phyloP scores from a whole-genome alignment of 2,888 invertebrate species.

The Xanthorhoe designata region DNA sequence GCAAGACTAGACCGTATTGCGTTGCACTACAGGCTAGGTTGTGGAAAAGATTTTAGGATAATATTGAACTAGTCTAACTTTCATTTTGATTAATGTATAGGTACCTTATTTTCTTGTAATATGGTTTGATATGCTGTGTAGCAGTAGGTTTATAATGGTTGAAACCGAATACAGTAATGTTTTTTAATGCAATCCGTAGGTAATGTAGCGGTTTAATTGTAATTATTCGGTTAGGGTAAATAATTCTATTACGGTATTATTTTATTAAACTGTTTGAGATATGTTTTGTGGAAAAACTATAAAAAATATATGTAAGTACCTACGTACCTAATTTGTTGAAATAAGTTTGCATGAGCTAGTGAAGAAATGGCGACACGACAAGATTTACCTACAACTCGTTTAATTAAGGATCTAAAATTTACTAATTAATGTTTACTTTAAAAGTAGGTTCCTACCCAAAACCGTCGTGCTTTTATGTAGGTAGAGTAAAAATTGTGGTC shows the following conservation, averaged over 20 bases:
- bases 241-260: conserved; percentile 30
- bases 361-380: background rate
- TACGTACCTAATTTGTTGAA: too few relatives aligned
- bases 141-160: conserved; percentile 4
- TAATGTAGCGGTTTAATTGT: conserved; percentile 49
- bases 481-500: too few relatives aligned
- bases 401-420: too few relatives aligned
- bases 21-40: conserved; percentile 15
- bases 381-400: too few relatives aligned
- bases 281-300: conserved; percentile 13
- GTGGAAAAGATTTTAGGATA: background rate
- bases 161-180: conserved; percentile 55
- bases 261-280: conserved; percentile 1
- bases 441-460: too few relatives aligned
- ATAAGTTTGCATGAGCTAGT: too few relatives aligned
- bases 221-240: conserved; percentile 25
- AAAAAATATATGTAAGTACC: too few relatives aligned
- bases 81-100: background rate
- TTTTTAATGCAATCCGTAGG: conserved; percentile 55
- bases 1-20: background rate
- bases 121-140: conserved; percentile 7
- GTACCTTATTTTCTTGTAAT: conserved; percentile 31
- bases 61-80: background rate
- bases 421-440: too few relatives aligned
- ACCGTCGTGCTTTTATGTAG: too few relatives aligned